Percentiles rank a stretch among this genome's conserved stretches.
Conservation (phyloP, 2,113 vertebrate species). For the Lepisosteus osseus region DNA sequence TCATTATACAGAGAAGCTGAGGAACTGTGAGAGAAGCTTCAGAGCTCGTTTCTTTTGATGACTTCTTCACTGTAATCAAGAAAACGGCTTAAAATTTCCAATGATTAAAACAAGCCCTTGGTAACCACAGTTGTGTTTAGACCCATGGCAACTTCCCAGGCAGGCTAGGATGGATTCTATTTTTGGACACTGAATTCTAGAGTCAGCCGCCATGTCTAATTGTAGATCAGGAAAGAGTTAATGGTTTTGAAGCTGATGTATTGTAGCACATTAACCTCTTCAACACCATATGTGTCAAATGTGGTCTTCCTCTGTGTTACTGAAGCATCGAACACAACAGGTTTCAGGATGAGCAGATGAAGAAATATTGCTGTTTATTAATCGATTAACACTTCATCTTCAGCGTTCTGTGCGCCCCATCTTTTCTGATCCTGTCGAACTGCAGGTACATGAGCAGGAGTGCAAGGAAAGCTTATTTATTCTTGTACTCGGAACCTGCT, state of each 20-base stretch:
- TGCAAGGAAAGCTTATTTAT: no score
- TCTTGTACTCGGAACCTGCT: no score
- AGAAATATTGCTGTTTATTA: no score
- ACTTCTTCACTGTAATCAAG: constrained; percentile 29
- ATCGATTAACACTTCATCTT: no score
- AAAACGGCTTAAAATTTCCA: constrained; percentile 17
- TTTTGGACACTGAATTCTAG: constrained; percentile 17
- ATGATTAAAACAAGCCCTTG: constrained; percentile 35
- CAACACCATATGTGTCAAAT: no score
- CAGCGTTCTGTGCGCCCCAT: no score
- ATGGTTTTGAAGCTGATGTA: background rate
- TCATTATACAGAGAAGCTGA: background rate
- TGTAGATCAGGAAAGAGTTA: constrained; percentile 11
- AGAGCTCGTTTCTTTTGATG: background rate
- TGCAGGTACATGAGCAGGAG: no score
- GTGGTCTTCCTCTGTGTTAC: no score
- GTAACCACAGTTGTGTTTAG: constrained; percentile 24
- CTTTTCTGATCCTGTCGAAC: no score
- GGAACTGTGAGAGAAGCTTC: background rate
- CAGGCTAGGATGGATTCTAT: constrained; percentile 36
- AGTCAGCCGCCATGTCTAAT: background rate
- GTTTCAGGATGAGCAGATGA: no score
- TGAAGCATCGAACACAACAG: no score
- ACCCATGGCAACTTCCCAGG: constrained; percentile 34
- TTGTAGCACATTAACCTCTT: no score